A percentile compares a stretch with the other conserved stretches of the same genome.
Conservation (phyloP, 2,113 vertebrate species). For the Hippopotamus amphibius region DNA sequence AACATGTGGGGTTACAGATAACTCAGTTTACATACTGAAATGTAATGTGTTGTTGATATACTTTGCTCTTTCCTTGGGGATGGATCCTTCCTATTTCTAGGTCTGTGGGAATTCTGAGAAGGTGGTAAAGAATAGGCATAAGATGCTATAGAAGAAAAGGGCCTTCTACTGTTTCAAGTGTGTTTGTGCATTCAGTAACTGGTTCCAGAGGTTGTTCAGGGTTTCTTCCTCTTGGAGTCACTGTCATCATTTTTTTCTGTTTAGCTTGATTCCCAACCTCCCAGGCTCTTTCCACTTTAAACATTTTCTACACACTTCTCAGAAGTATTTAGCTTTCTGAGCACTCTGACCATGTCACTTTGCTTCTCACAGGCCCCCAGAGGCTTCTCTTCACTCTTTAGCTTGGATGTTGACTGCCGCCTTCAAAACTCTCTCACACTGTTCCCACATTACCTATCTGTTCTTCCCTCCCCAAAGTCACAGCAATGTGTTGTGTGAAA, state of each 20-base stretch:
- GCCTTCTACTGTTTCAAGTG: background rate
- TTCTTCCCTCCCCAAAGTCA: conserved; percentile 42
- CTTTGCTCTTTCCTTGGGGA: background rate
- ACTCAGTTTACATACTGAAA: background rate
- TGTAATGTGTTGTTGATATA: background rate
- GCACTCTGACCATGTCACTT: conserved; percentile 17
- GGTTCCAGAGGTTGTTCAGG: conserved; percentile 13
- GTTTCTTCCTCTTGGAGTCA: background rate
- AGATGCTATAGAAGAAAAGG: background rate
- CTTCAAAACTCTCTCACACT: conserved; percentile 7
- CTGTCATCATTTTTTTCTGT: conserved; percentile 10
- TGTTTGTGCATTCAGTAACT: background rate
- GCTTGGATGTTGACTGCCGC: background rate
- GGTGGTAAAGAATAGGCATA: background rate
- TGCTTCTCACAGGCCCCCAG: background rate
- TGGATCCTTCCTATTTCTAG: background rate
- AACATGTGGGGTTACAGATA: background rate
- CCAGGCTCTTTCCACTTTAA: conserved; percentile 38
- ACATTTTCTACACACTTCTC: conserved; percentile 61
- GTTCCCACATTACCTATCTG: conserved; percentile 27
- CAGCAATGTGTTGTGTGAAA: conserved; percentile 18
- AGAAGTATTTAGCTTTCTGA: conserved; percentile 44
- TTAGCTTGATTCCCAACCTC: conserved; percentile 52
- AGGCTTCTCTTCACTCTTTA: background rate
- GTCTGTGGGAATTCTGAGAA: background rate